Evolutionary conservation across 2,888 invertebrate genomes (phyloP), one percentile per base, ranked within the genome.

Genomic region (Andrena flavipes): DNA sequence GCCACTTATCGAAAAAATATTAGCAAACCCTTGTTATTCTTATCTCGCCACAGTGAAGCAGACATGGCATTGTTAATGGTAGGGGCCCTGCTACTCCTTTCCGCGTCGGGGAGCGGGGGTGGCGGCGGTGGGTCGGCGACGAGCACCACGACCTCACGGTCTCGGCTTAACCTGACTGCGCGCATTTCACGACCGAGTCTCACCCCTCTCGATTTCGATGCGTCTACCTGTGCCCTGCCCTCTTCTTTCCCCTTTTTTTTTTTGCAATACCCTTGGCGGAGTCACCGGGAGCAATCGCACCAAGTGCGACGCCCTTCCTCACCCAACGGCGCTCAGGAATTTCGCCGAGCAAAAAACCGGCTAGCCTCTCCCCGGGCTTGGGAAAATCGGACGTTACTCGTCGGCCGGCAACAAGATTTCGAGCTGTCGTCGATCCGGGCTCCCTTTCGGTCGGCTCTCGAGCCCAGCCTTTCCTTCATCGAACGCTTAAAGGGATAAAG

Each of bases 141-240:
- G 54, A 82, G 29, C 62, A 59, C 42, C 70, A 30, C 76, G 76
- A 72, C 69, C 70, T 56, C 84, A 42, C 63, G 13, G 76, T 48
- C 68, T 64, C 51, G 26, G 49, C 33, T 65, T 33, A 68, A 59
- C 48, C 51, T 49, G 42, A 13, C 42, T 42, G 42, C 42, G 54
- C 56, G 72, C 26, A 59, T 76, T 73, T 70, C 65, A 65, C 70
- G 65, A 60, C 69, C 64, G 54, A 33, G 60, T 75, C 67, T 56
- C 76, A 71, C 42, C 76, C 80, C 74, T 80, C 80, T 74, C 80
- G 73, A 68, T 80, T 84, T 71, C 84, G 84, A 84, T 59, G 76
- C 76, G 73, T 35, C 84, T 84, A 77, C 80, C 80, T 84, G 84
- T 30, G 72, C 54, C 48, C 60, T 68, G 20, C 60, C 73, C 70